These are phyloP conservation scores for Eulacestoma nigropectus DNA, from an alignment of 2,113 vertebrate genomes.

Conservation along the genomic window DNA sequence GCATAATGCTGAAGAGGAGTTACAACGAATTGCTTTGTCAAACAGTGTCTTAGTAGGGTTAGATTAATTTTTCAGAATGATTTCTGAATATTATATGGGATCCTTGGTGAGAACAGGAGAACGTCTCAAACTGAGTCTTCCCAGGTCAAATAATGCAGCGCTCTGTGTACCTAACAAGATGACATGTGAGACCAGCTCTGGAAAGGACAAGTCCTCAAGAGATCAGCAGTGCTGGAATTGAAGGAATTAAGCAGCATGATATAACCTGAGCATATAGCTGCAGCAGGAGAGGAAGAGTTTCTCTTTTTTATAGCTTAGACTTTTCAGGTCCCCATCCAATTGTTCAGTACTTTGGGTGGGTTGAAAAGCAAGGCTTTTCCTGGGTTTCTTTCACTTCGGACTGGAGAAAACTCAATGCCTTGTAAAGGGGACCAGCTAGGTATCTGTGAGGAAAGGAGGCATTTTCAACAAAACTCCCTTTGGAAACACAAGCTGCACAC, in stretches of 20 bases:
- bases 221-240: not conserved
- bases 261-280: not conserved
- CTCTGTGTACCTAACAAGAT: not conserved
- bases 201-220: not conserved
- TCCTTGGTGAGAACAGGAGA: not conserved
- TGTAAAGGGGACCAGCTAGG: not conserved
- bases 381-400: not conserved
- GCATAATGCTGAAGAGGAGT: not conserved
- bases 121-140: not conserved
- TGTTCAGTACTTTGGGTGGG: not conserved
- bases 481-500: not conserved
- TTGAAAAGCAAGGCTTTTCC: not conserved
- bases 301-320: not conserved
- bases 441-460: not conserved
- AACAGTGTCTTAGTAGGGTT: not conserved
- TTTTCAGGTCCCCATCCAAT: not conserved
- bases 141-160: not conserved
- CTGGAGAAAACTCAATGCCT: not conserved
- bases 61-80: not conserved
- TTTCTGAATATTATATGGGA: not conserved
- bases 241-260: not conserved
- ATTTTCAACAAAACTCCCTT: not conserved
- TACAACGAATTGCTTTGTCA: not conserved
- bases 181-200: not conserved
- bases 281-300: not conserved